phyloP scores from a whole-genome alignment of 1,140 invertebrate genomes.

The Meloidogyne chitwoodi region DNA sequence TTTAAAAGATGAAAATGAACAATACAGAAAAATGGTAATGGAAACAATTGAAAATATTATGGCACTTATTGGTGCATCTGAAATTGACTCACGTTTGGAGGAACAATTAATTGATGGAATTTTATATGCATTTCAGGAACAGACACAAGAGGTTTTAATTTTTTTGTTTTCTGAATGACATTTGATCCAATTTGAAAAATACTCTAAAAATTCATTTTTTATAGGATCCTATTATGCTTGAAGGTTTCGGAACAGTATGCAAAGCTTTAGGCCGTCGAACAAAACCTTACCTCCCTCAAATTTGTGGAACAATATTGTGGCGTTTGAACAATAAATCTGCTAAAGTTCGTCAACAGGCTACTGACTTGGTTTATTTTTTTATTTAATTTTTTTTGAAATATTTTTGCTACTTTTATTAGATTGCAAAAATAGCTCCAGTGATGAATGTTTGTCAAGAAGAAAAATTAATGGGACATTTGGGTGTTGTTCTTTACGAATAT shows the following conservation, averaged over 20 bases:
- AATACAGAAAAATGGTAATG: slow-evolving; percentile 99
- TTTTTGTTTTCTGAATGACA: too few relatives aligned
- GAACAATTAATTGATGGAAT: slow-evolving; percentile 99
- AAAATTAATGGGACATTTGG: slow-evolving; percentile 98
- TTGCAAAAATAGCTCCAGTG: slow-evolving; percentile 93
- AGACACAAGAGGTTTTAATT: slow-evolving; percentile 83
- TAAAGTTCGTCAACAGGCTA: slow-evolving; percentile 97
- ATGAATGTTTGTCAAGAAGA: slow-evolving; percentile 92
- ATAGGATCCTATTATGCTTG: slow-evolving; percentile 97
- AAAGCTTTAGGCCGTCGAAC: slow-evolving; percentile 93
- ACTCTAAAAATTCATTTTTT: too few relatives aligned
- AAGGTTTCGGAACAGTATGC: slow-evolving; percentile 97
- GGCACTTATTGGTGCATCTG: slow-evolving; percentile 90
- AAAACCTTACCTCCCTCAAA: slow-evolving; percentile 96
- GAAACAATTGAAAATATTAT: slow-evolving; percentile 98
- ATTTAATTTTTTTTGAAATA: slow-evolving; percentile 11
- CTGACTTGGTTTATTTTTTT: slow-evolving; percentile 70
- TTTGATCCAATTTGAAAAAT: too few relatives aligned
- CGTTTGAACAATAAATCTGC: slow-evolving; percentile 98
- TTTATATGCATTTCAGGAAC: slow-evolving; percentile 97
- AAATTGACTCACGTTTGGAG: slow-evolving; percentile 92
- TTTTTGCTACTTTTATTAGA: slow-evolving; percentile 61
- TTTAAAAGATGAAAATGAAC: slow-evolving; percentile 98
- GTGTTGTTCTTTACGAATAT: slow-evolving; percentile 98
- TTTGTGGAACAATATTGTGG: slow-evolving; percentile 99